Conservation (phyloP, 2,797 vertebrate genomes). For the Peromyscus melanophrys region DNA sequence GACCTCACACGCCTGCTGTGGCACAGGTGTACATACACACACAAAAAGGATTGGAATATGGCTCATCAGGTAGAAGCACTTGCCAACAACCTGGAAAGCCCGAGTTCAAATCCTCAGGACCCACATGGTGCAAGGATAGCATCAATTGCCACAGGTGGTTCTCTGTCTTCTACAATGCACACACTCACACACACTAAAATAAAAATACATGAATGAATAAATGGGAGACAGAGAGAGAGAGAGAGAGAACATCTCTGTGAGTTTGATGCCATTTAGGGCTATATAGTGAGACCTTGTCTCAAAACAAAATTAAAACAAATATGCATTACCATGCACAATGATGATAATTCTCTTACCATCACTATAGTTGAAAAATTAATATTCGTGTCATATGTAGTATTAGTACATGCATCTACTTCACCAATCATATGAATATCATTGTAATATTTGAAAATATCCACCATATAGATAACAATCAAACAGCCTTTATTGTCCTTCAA, state of each 20-base stretch:
- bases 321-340: neutral
- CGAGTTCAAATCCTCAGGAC: neutral
- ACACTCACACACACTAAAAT: neutral
- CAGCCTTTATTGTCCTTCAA: slow-evolving; percentile 24
- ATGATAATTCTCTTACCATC: neutral
- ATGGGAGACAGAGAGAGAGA: neutral
- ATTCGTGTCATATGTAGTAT: neutral
- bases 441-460: slow-evolving; percentile 49
- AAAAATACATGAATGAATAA: neutral
- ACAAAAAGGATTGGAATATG: neutral
- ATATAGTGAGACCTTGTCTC: neutral
- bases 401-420: neutral
- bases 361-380: neutral
- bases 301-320: neutral
- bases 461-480: neutral
- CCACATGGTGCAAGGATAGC: neutral
- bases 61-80: neutral
- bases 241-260: neutral
- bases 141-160: neutral
- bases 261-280: neutral
- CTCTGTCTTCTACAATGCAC: neutral
- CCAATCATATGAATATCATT: neutral
- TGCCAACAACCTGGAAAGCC: neutral
- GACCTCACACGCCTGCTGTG: neutral
- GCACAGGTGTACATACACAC: neutral